phyloP scores from a whole-genome alignment of 2,113 vertebrate genomes.

The Rhinoderma darwinii region DNA sequence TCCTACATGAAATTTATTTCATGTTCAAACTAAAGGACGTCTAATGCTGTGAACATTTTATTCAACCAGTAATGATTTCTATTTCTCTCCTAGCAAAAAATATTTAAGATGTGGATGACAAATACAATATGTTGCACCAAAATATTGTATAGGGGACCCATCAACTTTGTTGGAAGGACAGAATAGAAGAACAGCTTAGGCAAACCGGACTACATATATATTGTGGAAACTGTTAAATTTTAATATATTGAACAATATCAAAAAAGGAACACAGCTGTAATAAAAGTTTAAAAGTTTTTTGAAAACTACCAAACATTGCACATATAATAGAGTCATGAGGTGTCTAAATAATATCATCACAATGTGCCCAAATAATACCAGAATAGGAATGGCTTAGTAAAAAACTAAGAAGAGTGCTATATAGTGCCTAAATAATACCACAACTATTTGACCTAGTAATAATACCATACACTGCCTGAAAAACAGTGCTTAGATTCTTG shows the following conservation, averaged over 20 bases:
- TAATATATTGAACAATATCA: neutral
- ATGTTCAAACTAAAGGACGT: neutral
- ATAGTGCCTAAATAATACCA: too few species aligned
- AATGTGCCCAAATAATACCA: too few species aligned
- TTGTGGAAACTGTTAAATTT: neutral
- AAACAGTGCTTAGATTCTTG: too few species aligned
- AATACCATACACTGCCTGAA: too few species aligned
- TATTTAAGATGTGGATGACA: neutral
- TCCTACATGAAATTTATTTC: neutral
- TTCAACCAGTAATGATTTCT: neutral
- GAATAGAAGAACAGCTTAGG: too few species aligned
- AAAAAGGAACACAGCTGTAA: neutral
- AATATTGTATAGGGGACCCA: neutral
- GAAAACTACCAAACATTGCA: neutral
- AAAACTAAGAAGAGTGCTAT: too few species aligned
- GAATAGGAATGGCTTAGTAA: too few species aligned
- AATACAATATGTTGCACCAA: too few species aligned
- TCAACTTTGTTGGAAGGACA: neutral
- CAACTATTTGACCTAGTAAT: too few species aligned
- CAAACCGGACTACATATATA: neutral
- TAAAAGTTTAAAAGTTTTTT: too few species aligned
- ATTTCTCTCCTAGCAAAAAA: neutral
- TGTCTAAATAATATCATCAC: too few species aligned
- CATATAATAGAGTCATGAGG: too few species aligned
- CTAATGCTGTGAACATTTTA: neutral